Base-by-base conservation (phyloP, 2,888 invertebrate genomes). In the Pyrochroa serraticornis region DNA sequence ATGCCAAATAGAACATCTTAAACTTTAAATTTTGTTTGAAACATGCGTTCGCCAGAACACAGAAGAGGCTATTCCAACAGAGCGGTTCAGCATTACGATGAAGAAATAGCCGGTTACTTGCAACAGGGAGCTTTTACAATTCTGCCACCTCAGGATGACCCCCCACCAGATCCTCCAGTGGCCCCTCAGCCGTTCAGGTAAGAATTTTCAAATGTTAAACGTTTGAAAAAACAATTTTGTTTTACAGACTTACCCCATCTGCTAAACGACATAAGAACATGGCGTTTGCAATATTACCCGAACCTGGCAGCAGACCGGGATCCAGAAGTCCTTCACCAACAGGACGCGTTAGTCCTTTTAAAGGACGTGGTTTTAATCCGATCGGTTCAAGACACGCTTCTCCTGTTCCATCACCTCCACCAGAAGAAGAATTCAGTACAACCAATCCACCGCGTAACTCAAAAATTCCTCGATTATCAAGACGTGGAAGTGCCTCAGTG, bases 281-380 rank as follows among this genome's bases (percentile, higher is more conserved):
- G 60, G 71, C 80, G 0, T 80, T 80, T 60, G 73, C 80, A 1
- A 79, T 80, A 46, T 76, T 80, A 53, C 79, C 79, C 6, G 79
- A 80, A 55, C 68, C 74, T 13, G 65, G 68, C 47, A 75, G 74
- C 52, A 68, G 68, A 49, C 69, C 74, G 0, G 71, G 68, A 6
- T 75, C 76, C 1, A 67, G 76, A 42, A 77, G 76, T 51, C 70
- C 76, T 3, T 77, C 77, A 3, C 78, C 78, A 7, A 66, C 73
- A 0, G 78, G 79, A 1, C 67, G 79, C 14, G 78, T 79, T 7
- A 79, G 79, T 56, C 80, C 80, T 0, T 80, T 80, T 58, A 72
- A 77, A 45, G 80, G 80, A 7, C 71, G 76, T 12, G 80, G 80
- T 3, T 80, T 80, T 64, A 79, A 80, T 63, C 77, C 80, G 0